A percentile compares a stretch with the other conserved stretches of the same genome.
phyloP scores from a whole-genome alignment of 2,797 vertebrate species.

The Anguilla obscura region DNA sequence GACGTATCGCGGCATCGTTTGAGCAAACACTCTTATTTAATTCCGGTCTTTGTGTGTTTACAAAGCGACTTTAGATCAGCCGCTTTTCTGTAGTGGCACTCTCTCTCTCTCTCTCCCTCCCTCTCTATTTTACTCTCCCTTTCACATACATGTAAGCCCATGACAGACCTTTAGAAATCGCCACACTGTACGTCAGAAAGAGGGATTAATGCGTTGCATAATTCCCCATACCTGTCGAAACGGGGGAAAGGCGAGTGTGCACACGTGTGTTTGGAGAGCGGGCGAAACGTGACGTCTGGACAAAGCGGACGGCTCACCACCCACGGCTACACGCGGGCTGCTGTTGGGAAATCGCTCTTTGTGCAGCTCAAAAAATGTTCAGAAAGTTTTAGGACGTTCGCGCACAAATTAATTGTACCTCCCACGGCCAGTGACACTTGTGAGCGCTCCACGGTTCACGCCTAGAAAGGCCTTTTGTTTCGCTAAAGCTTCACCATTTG shows the following conservation, averaged over 20 bases:
- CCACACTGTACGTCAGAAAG: constrained; percentile 10
- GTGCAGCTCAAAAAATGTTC: constrained; percentile 20
- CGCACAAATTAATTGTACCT: neutral
- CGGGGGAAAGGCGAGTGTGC: constrained; percentile 58
- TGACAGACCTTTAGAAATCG: neutral
- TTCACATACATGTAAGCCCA: neutral
- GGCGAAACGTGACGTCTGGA: constrained; percentile 39
- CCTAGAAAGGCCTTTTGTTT: neutral
- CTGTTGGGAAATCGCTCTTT: constrained; percentile 28
- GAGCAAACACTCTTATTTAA: neutral
- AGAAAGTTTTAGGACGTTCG: constrained; percentile 24
- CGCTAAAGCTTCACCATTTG: neutral
- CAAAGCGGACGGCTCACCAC: constrained; percentile 32
- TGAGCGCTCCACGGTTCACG: neutral
- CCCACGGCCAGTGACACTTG: neutral
- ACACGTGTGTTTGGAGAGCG: constrained; percentile 46
- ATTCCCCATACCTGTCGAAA: constrained; percentile 54
- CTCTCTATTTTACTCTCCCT: neutral
- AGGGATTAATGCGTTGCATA: constrained; percentile 21
- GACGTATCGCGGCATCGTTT: neutral
- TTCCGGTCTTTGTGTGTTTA: neutral
- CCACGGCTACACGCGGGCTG: neutral
- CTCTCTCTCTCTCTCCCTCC: neutral
- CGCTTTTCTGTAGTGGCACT: no score
- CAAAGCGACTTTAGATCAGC: neutral